phyloP scores from a whole-genome alignment of 2,113 vertebrate species.

The Bos javanicus region DNA sequence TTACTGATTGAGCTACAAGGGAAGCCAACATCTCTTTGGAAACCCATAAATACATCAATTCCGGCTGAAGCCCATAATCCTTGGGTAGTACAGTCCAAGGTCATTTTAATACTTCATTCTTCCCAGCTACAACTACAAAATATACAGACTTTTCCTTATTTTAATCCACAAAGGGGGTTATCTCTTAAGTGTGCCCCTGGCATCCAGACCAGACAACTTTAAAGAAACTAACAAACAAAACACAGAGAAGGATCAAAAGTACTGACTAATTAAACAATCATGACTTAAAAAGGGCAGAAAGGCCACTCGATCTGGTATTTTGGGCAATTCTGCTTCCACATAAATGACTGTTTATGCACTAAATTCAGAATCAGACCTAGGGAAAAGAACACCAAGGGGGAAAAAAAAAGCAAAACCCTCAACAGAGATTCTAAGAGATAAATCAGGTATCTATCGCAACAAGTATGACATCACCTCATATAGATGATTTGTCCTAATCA shows the following conservation, averaged over 20 bases:
- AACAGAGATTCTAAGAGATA: neutral
- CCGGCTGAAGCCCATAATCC: neutral
- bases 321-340: neutral
- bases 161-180: neutral
- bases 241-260: neutral
- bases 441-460: neutral
- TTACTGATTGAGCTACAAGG: neutral
- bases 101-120: neutral
- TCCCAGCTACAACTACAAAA: neutral
- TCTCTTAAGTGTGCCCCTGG: neutral
- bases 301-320: neutral
- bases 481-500: conserved; percentile 16
- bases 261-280: neutral
- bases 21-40: neutral
- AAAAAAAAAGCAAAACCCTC: neutral
- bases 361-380: neutral
- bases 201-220: neutral
- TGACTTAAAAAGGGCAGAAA: neutral
- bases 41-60: neutral
- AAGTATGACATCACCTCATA: neutral
- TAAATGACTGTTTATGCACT: neutral
- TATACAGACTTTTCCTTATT: neutral
- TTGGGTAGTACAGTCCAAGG: neutral
- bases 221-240: neutral
- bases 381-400: neutral